phyloP scores from a whole-genome alignment of 53 echinoderm and acorn worm species.

The Echinarachnius parma region DNA sequence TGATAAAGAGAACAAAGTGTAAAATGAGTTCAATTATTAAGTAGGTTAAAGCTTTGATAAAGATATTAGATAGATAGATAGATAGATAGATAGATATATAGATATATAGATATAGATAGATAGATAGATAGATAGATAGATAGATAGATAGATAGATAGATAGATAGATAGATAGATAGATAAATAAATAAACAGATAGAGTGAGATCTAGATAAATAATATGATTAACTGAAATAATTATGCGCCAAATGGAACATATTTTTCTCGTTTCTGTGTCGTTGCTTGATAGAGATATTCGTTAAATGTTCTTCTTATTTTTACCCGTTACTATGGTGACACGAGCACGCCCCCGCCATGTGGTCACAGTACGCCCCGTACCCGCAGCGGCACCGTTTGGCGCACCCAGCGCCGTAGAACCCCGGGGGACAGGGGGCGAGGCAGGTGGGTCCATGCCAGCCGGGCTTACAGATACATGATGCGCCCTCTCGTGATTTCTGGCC shows the following conservation, averaged over 20 bases:
- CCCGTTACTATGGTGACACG: slow-evolving; percentile 8
- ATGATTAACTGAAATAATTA: too few relatives aligned
- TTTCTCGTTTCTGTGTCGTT: too few relatives aligned
- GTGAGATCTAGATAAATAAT: not conserved
- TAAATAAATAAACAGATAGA: not conserved
- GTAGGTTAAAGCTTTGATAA: too few relatives aligned
- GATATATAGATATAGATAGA: not conserved
- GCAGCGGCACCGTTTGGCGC: slow-evolving; percentile 9
- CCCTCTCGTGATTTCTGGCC: slow-evolving; percentile 11
- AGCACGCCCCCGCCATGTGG: slow-evolving; percentile 20
- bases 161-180: not conserved
- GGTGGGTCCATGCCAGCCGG: slow-evolving; percentile 17
- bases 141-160: not conserved
- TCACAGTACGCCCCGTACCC: slow-evolving; percentile 17
- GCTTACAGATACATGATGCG: slow-evolving; percentile 14
- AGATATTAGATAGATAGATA: too few relatives aligned
- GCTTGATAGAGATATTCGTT: too few relatives aligned
- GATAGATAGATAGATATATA: not conserved
- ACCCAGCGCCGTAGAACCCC: slow-evolving; percentile 8
- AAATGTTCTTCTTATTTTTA: too few relatives aligned
- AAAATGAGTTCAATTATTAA: too few relatives aligned
- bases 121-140: not conserved
- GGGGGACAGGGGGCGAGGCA: slow-evolving; percentile 2
- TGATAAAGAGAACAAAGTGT: too few relatives aligned
- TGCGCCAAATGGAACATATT: too few relatives aligned